Evolutionary conservation across 1,140 invertebrate genomes (phyloP).

Genomic region (Nixonia krombeini): DNA sequence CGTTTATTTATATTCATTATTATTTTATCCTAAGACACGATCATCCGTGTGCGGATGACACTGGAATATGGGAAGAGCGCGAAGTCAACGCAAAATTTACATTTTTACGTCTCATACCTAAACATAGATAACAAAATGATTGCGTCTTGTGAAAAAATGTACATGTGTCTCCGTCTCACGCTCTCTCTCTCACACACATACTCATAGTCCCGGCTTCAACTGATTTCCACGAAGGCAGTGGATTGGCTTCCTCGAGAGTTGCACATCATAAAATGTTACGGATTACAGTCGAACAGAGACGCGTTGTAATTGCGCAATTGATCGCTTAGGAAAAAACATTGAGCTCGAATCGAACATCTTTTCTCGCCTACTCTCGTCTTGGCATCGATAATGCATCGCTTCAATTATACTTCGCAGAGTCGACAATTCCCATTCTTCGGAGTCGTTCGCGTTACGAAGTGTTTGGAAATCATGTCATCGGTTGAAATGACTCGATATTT

Average conservation of each 20-base stretch:
- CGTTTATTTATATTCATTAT: conserved; percentile 26
- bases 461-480: too few species aligned
- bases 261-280: not conserved
- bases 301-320: not conserved
- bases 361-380: too few species aligned
- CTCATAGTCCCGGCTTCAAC: too few species aligned
- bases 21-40: conserved; percentile 42
- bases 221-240: conserved; percentile 33
- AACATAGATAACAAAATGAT: conserved; percentile 38
- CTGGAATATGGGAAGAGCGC: conserved; percentile 36
- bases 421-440: too few species aligned
- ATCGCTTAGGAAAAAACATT: not conserved
- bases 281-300: not conserved
- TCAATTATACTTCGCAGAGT: too few species aligned
- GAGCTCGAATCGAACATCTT: too few species aligned
- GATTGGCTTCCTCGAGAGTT: conserved; percentile 12
- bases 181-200: too few species aligned
- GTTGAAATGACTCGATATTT: too few species aligned
- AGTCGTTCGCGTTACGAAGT: too few species aligned
- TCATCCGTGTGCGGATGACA: conserved; percentile 30
- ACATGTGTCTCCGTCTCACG: conserved; percentile 4
- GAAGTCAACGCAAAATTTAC: conserved; percentile 41
- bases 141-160: conserved; percentile 25
- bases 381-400: too few species aligned
- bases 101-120: conserved; percentile 28